These are phyloP conservation scores for Petrocephalus schoutedeni DNA, from an alignment of 2,797 vertebrate genomes.

Conservation along the genomic window DNA sequence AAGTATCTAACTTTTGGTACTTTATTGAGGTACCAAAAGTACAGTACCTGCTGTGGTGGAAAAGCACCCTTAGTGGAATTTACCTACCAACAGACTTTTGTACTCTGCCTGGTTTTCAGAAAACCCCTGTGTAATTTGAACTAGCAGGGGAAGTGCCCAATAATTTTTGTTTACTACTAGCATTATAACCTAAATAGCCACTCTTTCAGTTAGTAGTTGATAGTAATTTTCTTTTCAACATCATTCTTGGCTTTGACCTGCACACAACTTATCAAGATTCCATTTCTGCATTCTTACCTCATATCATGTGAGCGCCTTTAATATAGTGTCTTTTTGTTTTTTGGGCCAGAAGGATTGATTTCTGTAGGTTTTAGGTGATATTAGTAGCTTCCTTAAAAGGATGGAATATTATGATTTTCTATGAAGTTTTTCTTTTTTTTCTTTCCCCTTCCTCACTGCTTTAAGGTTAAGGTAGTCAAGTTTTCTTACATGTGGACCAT, in stretches of 20 bases:
- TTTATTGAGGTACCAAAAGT: too few species aligned
- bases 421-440: neutral
- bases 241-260: neutral
- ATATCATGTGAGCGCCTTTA: neutral
- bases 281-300: neutral
- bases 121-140: neutral
- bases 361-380: neutral
- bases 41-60: too few species aligned
- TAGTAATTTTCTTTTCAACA: neutral
- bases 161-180: neutral
- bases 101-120: neutral
- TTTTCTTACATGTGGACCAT: constrained; percentile 99
- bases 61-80: neutral
- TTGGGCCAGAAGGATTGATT: neutral
- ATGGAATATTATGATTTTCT: neutral
- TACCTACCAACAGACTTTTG: neutral
- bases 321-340: neutral
- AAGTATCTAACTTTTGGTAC: too few species aligned
- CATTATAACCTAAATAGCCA: neutral
- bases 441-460: constrained; percentile 41
- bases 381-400: neutral
- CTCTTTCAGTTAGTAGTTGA: neutral
- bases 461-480: constrained; percentile 96
- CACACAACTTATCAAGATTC: neutral
- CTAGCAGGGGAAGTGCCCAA: neutral